These are phyloP conservation scores for Beris chalybata DNA, from an alignment of 2,888 invertebrate species.

Conservation along the genomic window DNA sequence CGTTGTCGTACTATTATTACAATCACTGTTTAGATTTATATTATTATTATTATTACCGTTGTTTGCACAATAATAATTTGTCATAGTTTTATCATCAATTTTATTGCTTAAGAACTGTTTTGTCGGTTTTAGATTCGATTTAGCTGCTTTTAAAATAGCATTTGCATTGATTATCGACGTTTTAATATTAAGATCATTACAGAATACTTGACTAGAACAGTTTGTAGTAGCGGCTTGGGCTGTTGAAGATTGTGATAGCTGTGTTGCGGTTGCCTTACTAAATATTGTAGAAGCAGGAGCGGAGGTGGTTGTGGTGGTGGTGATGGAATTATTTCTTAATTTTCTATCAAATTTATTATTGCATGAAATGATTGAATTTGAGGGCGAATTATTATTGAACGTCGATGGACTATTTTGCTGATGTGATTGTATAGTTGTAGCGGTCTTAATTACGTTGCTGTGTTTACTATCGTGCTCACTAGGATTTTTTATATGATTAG, in stretches of 20 bases:
- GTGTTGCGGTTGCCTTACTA: constrained; percentile 14
- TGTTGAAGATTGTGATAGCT: constrained; percentile 5
- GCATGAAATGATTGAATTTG: constrained; percentile 17
- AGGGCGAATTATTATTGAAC: constrained; percentile 20
- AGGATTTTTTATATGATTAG: constrained; percentile 23
- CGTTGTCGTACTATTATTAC: constrained; percentile 4
- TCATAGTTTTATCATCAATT: constrained; percentile 36
- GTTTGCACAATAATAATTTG: constrained; percentile 27
- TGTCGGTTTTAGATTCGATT: constrained; percentile 34
- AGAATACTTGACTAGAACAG: constrained; percentile 27
- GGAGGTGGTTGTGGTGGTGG: constrained; percentile 13
- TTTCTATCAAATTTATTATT: constrained; percentile 17
- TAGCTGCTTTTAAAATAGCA: constrained; percentile 22
- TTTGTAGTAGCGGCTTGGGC: constrained; percentile 6
- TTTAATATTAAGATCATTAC: constrained; percentile 15
- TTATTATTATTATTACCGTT: constrained; percentile 31
- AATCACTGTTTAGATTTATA: constrained; percentile 17
- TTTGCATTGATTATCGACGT: constrained; percentile 24
- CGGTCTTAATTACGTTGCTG: constrained; percentile 32
- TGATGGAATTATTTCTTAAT: constrained; percentile 17
- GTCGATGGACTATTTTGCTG: constrained; percentile 25
- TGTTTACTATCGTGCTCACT: constrained; percentile 37
- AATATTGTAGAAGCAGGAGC: constrained; percentile 11
- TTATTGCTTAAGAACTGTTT: constrained; percentile 33
- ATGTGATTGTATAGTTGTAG: constrained; percentile 30